Evolutionary conservation across 2,888 invertebrate genomes (phyloP).

Genomic region (Tenthredo distinguenda): DNA sequence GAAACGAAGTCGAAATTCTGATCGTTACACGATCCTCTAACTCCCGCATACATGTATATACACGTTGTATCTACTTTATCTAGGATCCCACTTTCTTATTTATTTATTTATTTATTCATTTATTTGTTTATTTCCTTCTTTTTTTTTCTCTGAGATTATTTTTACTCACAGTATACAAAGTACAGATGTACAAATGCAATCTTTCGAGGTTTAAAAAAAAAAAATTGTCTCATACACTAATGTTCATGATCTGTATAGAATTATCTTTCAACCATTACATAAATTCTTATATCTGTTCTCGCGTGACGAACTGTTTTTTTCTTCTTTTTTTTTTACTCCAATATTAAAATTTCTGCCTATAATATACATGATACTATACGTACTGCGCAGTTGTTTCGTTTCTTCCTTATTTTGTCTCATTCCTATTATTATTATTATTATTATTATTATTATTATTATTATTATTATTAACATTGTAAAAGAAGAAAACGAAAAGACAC

Average conservation of each 20-base stretch:
- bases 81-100: no score
- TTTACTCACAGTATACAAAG: no score
- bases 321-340: background rate
- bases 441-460: background rate
- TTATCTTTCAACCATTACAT: no score
- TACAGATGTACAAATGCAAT: no score
- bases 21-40: background rate
- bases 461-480: background rate
- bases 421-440: background rate
- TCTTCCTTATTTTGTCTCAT: background rate
- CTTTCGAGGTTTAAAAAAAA: no score
- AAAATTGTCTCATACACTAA: no score
- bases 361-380: background rate
- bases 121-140: no score
- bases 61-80: no score
- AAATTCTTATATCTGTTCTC: background rate
- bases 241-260: no score
- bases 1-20: background rate
- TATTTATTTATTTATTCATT: no score
- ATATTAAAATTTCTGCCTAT: background rate
- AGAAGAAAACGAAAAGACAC: background rate
- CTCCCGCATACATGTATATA: no score
- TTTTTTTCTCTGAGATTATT: no score
- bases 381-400: background rate
- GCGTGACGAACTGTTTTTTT: background rate